Evolutionary conservation across 2,797 vertebrate genomes (phyloP), one percentile per base, ranked within the genome.

Genomic region (Coreius guichenoti): DNA sequence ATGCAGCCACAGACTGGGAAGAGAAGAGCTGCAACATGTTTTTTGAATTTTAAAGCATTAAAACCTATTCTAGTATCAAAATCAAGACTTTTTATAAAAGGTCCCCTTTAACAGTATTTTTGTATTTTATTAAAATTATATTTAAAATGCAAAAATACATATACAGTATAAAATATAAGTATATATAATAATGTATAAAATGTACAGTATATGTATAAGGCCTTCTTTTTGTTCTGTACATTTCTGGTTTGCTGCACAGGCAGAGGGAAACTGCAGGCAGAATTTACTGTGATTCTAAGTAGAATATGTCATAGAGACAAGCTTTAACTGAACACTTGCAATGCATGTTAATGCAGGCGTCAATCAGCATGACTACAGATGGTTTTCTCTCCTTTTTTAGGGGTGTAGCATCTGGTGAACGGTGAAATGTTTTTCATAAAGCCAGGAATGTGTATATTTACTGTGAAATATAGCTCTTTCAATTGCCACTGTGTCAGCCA

Each of bases 371-470:
- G 23, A 78, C 63, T 56, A 72, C 67, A 82, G 80, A 82, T 82
- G 68, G 21, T 68, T 73, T 58, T 2, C 47, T 75, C 73, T 51
- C 39, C 58, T 39, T 51, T 65, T 45, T 63, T 31, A 51, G 14
- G 61, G 61, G 19, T 61, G 61, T 12, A 29, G 45, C 65, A 39
- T 81, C 79, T 81, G 79, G 12, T 23, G 79, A 80, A 21, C 26
- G 26, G 84, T 51, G 33, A 84, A 67, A 88, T 76, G 70, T 33
- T 63, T 86, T 74, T 43, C 80, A 84, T 85, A 86, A 82, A 82
- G 75, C 61, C 58, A 80, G 58, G n/a, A 84, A 58, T 87, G 31
- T 84, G 69, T 84, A 61, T 63, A 79, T 63, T 43, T 47, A 63
- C 49, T 39, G 31, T 80, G 73, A 88, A 87, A 82, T 82, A 75